Conservation (phyloP, 1,140 invertebrate species). For the Achatina immaculata region DNA sequence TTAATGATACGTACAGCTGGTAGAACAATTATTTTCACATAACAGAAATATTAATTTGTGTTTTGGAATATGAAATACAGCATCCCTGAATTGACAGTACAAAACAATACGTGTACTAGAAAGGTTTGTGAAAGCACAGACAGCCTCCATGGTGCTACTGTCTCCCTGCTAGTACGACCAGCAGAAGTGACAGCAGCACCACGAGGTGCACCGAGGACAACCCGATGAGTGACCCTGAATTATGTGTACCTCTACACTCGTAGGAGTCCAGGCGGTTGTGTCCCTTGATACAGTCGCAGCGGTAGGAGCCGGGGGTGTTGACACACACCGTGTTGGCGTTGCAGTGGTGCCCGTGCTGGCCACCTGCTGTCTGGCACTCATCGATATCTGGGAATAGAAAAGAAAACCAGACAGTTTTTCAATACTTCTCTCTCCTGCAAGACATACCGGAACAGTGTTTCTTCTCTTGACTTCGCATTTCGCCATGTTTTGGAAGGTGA, state of each 20-base stretch:
- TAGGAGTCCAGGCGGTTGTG: slow-evolving; percentile 56
- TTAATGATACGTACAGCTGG: not conserved
- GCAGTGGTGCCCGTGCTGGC: slow-evolving; percentile 76
- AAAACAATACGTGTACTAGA: not conserved
- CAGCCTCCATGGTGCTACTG: too few relatives aligned
- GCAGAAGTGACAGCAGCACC: slow-evolving; percentile 36
- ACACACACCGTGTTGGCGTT: slow-evolving; percentile 77
- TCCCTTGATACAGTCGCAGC: slow-evolving; percentile 63
- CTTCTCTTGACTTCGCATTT: too few relatives aligned
- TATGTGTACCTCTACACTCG: slow-evolving; percentile 59
- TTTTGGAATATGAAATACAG: not conserved
- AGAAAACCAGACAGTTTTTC: too few relatives aligned
- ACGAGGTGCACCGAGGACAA: slow-evolving; percentile 15
- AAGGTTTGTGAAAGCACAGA: not conserved
- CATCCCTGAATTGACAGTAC: not conserved
- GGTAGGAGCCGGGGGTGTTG: slow-evolving; percentile 68
- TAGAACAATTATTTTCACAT: not conserved
- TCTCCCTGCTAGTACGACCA: not conserved
- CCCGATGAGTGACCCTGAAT: slow-evolving; percentile 24
- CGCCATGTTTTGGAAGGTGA: too few relatives aligned
- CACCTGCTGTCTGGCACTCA: slow-evolving; percentile 64
- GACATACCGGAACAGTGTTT: too few relatives aligned
- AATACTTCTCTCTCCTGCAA: too few relatives aligned
- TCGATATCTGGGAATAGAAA: slow-evolving; percentile 62
- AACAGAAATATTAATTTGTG: not conserved